phyloP scores from a whole-genome alignment of 2,113 vertebrate species.

The Trichechus manatus region DNA sequence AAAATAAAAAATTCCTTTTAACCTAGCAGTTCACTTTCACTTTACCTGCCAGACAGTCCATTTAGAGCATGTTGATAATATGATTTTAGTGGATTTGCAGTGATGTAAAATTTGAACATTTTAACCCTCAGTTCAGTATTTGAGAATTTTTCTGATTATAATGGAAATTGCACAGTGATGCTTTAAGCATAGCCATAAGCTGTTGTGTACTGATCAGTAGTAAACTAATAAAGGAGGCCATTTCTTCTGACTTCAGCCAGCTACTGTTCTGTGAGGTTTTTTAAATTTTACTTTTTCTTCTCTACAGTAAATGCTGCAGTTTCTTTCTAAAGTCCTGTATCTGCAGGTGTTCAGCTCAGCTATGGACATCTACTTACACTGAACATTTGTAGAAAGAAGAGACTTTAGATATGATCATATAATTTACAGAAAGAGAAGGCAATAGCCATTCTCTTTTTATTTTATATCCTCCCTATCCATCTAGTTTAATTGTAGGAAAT shows the following conservation, averaged over 20 bases:
- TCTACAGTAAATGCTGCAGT: neutral
- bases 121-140: neutral
- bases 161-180: neutral
- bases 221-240: neutral
- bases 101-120: neutral
- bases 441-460: conserved; percentile 45
- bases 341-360: conserved; percentile 46
- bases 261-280: neutral
- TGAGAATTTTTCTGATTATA: conserved; percentile 36
- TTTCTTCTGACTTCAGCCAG: neutral
- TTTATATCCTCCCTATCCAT: conserved; percentile 75
- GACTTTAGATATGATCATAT: neutral
- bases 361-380: neutral
- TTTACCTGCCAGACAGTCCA: neutral
- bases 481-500: conserved; percentile 81
- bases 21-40: conserved; percentile 16
- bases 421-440: conserved; percentile 61
- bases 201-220: neutral
- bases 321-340: conserved; percentile 47
- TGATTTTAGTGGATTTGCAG: neutral
- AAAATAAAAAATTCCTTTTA: neutral
- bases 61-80: neutral
- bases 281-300: conserved; percentile 19
- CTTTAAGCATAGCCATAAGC: neutral
- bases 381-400: neutral